These are phyloP conservation scores for Samia ricini DNA, from an alignment of 1,140 invertebrate species.

Conservation along the genomic window DNA sequence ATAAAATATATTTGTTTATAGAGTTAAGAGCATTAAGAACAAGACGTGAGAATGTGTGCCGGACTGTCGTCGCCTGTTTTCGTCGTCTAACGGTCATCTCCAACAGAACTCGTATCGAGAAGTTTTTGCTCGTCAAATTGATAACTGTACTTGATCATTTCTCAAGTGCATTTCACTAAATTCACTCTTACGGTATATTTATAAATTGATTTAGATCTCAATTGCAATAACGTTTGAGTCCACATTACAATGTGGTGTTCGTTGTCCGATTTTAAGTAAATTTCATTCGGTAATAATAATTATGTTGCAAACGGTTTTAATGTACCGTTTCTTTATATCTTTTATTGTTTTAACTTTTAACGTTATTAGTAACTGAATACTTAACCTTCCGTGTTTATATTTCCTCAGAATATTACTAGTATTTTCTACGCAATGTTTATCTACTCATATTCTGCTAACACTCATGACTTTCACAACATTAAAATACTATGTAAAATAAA, in stretches of 20 bases:
- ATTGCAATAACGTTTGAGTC: conserved; percentile 11
- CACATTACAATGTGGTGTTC: background rate
- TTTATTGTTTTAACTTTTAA: background rate
- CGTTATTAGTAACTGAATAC: too few species aligned
- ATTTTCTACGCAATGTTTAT: too few species aligned
- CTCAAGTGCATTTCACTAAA: conserved; percentile 23
- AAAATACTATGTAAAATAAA: too few species aligned
- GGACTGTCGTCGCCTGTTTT: conserved; percentile 33
- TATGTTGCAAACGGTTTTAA: background rate
- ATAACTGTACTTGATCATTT: conserved; percentile 54
- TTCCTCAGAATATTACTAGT: too few species aligned
- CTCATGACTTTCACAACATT: too few species aligned
- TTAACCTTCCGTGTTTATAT: too few species aligned
- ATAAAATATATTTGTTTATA: too few species aligned
- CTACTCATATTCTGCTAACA: too few species aligned
- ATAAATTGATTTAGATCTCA: conserved; percentile 26
- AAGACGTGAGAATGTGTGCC: conserved; percentile 33
- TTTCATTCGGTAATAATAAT: background rate
- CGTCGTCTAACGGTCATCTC: conserved; percentile 56
- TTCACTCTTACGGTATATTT: background rate
- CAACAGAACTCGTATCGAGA: conserved; percentile 32
- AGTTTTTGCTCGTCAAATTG: conserved; percentile 67
- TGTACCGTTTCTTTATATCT: background rate
- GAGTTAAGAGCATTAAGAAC: background rate
- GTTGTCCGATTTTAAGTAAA: too few species aligned